Base-by-base conservation (phyloP, 2,797 vertebrate species). In the Oceanodroma leucorhoa region DNA sequence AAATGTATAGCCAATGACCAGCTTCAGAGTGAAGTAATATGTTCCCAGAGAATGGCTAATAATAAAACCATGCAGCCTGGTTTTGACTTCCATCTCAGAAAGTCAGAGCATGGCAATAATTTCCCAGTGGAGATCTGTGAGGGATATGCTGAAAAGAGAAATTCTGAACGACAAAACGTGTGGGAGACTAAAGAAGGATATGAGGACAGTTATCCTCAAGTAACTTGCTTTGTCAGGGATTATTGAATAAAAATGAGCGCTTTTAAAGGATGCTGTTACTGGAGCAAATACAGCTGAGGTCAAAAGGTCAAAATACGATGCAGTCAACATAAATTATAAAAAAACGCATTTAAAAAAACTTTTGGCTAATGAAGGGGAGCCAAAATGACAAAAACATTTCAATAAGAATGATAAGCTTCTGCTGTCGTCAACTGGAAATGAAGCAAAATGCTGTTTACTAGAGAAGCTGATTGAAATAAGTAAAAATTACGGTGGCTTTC, bases 321-420 rank as follows among this genome's bases (percentile, higher is more conserved):
- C 24, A 58, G 32, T 45, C 9, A 85, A 92, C 41, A 64, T 21
- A 85, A 62, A 79, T 34, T 15, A 73, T 64, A 32, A 40, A 80
- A 81, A 90, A 58, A 20, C 12, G 22, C 48, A 80, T 93, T 87
- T 32, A 46, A 78, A 67, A 85, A 89, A 78, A 32, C 4, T 24
- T 36, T 19, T 34, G 38, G 38, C 54, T 73, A 60, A 89, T 24
- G 64, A 72, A 92, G 41, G 26, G 32, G 30, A 90, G 65, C 32
- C 30, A 70, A 90, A 91, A 84, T 26, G 34, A 94, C 34, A 80
- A 94, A 94, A 94, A 86, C 30, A 64, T n/a, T 78, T 93, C 76
- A 90, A 14, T 66, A 85, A 86, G 58, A 77, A 72, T 57, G 23
- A 88, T n/a, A 96, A 94, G 75, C 10, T 81, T 89, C 58, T 36